A percentile compares a stretch with the other conserved stretches of the same genome.
Evolutionary conservation across 1,140 invertebrate genomes (phyloP).

Genomic region (Bemisia tabaci): DNA sequence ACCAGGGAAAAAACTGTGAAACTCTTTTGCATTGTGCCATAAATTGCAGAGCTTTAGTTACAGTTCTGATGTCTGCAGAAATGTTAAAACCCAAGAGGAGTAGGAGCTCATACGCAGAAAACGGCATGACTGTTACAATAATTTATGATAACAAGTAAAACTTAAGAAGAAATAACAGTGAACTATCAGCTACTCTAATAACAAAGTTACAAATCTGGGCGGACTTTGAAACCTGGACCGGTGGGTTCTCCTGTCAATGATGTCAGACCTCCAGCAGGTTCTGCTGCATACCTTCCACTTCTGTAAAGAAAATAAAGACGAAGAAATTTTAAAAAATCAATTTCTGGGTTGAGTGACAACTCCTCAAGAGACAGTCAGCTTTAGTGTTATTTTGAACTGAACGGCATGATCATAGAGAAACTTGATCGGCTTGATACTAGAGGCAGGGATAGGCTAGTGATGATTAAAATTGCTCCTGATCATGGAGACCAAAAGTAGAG

Average conservation of each 20-base stretch:
- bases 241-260: slow-evolving; percentile 73
- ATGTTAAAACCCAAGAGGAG: too few species aligned
- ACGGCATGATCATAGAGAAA: not conserved
- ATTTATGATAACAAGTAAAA: too few species aligned
- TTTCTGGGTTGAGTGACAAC: not conserved
- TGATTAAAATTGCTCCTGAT: not conserved
- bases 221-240: slow-evolving; percentile 79
- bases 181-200: too few species aligned
- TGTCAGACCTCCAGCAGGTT: slow-evolving; percentile 76
- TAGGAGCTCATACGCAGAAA: too few species aligned
- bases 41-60: too few species aligned
- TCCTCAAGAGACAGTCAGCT: not conserved
- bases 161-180: too few species aligned
- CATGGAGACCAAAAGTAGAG: not conserved
- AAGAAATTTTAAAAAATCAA: slow-evolving; percentile 11
- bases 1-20: too few species aligned
- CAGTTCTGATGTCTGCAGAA: too few species aligned
- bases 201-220: slow-evolving; percentile 60
- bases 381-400: not conserved
- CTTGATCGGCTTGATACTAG: not conserved
- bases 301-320: slow-evolving; percentile 32
- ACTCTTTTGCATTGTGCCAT: too few species aligned
- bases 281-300: slow-evolving; percentile 77
- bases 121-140: too few species aligned
- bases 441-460: not conserved